Percentiles rank a stretch among this genome's conserved stretches.
phyloP scores from a whole-genome alignment of 2,888 invertebrate genomes.

The Thymelicus lineola region DNA sequence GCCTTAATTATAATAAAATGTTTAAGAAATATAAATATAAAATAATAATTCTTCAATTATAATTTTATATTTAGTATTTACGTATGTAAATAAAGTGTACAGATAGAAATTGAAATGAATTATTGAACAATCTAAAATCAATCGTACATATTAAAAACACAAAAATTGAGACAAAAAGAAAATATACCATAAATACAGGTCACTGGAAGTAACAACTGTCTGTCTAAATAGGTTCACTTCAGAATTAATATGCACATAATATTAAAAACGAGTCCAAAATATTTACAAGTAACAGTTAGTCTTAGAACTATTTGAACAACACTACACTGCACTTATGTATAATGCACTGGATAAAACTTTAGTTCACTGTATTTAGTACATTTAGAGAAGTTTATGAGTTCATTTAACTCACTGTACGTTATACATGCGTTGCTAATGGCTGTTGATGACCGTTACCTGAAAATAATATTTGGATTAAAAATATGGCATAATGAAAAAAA shows the following conservation, averaged over 20 bases:
- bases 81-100: neutral
- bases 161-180: neutral
- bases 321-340: constrained; percentile 19
- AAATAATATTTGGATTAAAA: constrained; percentile 47
- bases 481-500: constrained; percentile 21
- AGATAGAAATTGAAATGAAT: neutral
- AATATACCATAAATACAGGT: constrained; percentile 2
- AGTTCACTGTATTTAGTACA: constrained; percentile 26
- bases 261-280: constrained; percentile 18
- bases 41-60: no score
- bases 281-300: constrained; percentile 21
- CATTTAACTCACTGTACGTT: constrained; percentile 57
- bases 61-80: neutral
- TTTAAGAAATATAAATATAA: no score
- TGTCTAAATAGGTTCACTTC: neutral
- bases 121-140: neutral
- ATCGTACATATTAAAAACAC: neutral
- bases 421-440: constrained; percentile 87
- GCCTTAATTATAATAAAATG: neutral
- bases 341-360: constrained; percentile 10
- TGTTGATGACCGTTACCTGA: constrained; percentile 77
- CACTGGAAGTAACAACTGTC: constrained; percentile 10
- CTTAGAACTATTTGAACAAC: constrained; percentile 24
- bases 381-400: constrained; percentile 21
- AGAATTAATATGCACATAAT: neutral